Evolutionary conservation across 1,140 invertebrate species (phyloP), one percentile per base, ranked within the genome.

Genomic region (Neuroterus valhalla): DNA sequence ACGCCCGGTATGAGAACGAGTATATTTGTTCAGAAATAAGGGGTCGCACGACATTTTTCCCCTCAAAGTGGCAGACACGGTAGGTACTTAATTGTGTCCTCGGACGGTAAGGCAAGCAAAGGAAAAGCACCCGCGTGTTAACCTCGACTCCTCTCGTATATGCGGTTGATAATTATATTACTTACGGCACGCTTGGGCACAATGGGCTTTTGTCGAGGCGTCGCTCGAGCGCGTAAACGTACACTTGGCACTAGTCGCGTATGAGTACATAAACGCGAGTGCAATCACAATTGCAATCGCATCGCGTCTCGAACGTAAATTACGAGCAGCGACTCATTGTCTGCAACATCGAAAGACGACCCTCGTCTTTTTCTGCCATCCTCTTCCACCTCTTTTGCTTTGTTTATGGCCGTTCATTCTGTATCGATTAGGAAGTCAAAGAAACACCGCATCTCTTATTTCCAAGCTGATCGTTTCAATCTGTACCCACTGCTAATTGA

Each of bases 131-230:
- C 75, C 76, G 81, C 78, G 79, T 77, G 72, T 80, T 79, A 79
- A 81, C 76, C 78, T 52, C 68, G 62, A 75, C 78, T 81, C 15
- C 5, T 81, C 81, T 85, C 76, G 78, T 80, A 78, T 77, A 82
- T 80, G 78, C 31, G 75, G 77, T 86, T 78, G 78, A 81, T 81
- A 85, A 86, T 87, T 86, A 84, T 85, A 85, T 86, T 87, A 86
- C 79, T 81, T 38, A 78, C 73, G 79, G 80, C 78, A 81, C 72
- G 77, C 43, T 77, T 66, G 76, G 77, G 79, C 78, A 86, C 85
- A 86, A 86, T 86, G 78, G 85, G 62, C 81, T 78, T 87, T 87
- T 86, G 84, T 86, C 77, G 80, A 78, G 71, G 72, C 78, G 74
- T 80, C 78, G 70, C 72, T 74, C 74, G 70, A 72, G 75, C 77